Base-by-base conservation (phyloP, 2,797 vertebrate genomes). In the Lacerta viridis region DNA sequence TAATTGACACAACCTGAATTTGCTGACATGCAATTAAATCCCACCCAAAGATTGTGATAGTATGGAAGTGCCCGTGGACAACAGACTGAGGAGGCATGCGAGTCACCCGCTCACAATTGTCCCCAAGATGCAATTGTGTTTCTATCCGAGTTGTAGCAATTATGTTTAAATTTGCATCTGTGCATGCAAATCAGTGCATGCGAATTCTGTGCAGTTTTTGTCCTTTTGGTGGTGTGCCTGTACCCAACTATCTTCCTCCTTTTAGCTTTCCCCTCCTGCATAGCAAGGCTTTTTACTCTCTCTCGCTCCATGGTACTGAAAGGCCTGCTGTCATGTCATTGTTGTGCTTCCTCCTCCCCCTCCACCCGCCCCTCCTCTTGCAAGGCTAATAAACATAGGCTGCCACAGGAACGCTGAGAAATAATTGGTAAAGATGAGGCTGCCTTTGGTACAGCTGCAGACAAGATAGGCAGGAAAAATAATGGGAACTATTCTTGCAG, bases 371-470 rank as follows among this genome's bases (percentile, higher is more conserved):
- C 46, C 23, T 4, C 0, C 4, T 43, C 4, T 8, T 64, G 81
- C 78, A 74, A 84, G 72, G 90, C 87, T 85, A 33, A 84, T 90
- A 91, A 91, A 23, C 41, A 1, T 68, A n/a, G 83, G 43, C 91
- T 90, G 91, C 0, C 0, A 13, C 10, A 84, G 39, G 93, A 92
- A 91, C 92, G 84, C n/a, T 77, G 85, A 0, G 0, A 89, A 74
- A 81, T 93, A 95, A 95, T 93, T 94, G 92, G 86, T 3, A 72
- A 91, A 93, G 91, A 94, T 91, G 91, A 94, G 93, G n/a, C 87
- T 95, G 87, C 89, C 93, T 82, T 91, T 84, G 55, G 92, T 92
- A 90, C 89, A 84, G 80, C 90, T 92, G 79, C 89, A 88, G 91
- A 91, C 90, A 85, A 83, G 89, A 93, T 87, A 92, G 50, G 75